Evolutionary conservation across 1,140 invertebrate genomes (phyloP).

Genomic region (Microvelia longipes): DNA sequence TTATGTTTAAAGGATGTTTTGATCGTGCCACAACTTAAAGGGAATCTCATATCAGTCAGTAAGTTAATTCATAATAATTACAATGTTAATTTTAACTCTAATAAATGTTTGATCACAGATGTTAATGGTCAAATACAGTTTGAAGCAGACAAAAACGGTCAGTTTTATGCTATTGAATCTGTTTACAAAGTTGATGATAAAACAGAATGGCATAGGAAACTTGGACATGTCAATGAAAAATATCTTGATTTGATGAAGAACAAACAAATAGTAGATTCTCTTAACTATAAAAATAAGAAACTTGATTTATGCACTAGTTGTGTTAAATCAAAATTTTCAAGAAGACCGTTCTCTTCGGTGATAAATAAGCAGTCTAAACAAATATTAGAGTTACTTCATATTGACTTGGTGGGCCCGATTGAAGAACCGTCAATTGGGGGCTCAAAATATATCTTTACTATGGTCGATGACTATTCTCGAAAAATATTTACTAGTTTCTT

Average conservation of each 20-base stretch:
- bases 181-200: background rate
- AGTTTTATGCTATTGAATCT: background rate
- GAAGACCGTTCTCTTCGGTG: background rate
- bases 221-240: background rate
- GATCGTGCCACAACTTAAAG: background rate
- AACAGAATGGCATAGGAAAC: background rate
- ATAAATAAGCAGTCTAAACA: background rate
- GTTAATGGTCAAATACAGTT: background rate
- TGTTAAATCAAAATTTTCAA: background rate
- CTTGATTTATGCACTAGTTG: background rate
- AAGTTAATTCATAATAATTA: background rate
- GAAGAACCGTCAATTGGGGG: background rate
- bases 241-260: background rate
- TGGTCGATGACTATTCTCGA: slow-evolving; percentile 29
- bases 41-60: background rate
- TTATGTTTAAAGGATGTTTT: background rate
- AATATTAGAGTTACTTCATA: background rate
- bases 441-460: slow-evolving; percentile 25
- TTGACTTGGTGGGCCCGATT: background rate
- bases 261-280: background rate
- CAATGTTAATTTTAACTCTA: background rate
- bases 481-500: slow-evolving; percentile 6
- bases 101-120: background rate
- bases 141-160: background rate
- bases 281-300: background rate